These are phyloP conservation scores for Phymanthus crucifer DNA, from an alignment of 92 coral and sea anemone genomes.

Conservation along the genomic window DNA sequence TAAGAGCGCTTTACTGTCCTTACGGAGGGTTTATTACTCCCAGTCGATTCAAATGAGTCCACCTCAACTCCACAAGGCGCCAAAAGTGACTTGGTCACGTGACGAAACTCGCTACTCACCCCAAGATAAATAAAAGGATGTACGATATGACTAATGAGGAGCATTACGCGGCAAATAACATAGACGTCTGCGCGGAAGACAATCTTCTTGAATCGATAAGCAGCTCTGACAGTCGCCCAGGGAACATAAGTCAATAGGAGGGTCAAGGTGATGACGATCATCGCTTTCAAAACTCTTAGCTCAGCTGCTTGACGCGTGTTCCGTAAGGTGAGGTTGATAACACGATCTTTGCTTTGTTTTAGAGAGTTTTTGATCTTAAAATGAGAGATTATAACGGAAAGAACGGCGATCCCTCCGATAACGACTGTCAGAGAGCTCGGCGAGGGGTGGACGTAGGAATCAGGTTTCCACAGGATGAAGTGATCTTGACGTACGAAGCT, in stretches of 20 bases:
- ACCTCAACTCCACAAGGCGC: slow-evolving; percentile 7
- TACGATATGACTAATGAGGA: slow-evolving; percentile 30
- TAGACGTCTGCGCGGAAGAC: slow-evolving; percentile 37
- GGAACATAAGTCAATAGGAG: slow-evolving; percentile 41
- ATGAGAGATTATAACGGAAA: slow-evolving; percentile 13
- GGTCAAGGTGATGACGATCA: slow-evolving; percentile 29
- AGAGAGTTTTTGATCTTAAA: slow-evolving; percentile 21
- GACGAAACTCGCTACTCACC: slow-evolving; percentile 44
- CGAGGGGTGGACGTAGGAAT: slow-evolving; percentile 12
- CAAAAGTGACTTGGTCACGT: slow-evolving; percentile 4
- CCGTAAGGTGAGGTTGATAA: not conserved
- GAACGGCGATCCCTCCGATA: slow-evolving; percentile 2
- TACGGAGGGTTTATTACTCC: not conserved
- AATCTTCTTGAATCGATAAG: not conserved
- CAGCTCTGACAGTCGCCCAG: slow-evolving; percentile 19
- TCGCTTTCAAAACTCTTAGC: slow-evolving; percentile 24
- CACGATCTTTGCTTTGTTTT: not conserved
- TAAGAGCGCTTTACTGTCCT: not conserved
- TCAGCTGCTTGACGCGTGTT: slow-evolving; percentile 22
- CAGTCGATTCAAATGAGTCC: not conserved
- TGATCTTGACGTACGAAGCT: not conserved
- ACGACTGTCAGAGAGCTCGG: slow-evolving; percentile 16
- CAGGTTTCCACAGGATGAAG: slow-evolving; percentile 35
- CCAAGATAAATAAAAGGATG: slow-evolving; percentile 35
- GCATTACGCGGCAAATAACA: slow-evolving; percentile 43